Evolutionary conservation across 2,113 vertebrate genomes (phyloP), one percentile per base, ranked within the genome.

Genomic region (Syngnathus floridae): DNA sequence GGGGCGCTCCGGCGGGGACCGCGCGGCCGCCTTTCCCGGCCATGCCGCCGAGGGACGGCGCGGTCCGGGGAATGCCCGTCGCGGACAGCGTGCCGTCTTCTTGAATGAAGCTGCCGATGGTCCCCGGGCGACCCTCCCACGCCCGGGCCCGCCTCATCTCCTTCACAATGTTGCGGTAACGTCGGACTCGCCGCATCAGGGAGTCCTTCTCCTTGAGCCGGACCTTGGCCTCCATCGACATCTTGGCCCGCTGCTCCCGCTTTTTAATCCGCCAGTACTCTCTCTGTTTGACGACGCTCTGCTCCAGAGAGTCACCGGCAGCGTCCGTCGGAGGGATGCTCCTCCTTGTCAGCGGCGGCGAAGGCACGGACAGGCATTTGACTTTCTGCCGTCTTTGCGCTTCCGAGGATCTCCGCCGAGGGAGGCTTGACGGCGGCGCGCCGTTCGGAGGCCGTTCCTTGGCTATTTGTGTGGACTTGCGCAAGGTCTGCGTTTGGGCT

Each of bases 181-280:
- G 87, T 38, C 85, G 89, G 26, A 87, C 78, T 21, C 86, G 77
- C 2, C 87, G 77, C 82, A 83, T 81, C n/a, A 89, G 63, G 1
- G 85, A 77, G 48, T 89, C 86, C 49, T 72, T 83, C 74, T 92
- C 91, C 70, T 88, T 91, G 58, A 89, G 5, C 16, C 76, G 81
- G 6, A 71, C 62, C 66, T 85, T 91, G n/a, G 79, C 66, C 41
- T 88, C 89, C 55, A 75, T n/a, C 0, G 91, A 86, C 71, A 89
- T 82, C 45, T 89, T 91, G 0, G 90, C 91, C 58, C 91, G 83
- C 79, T 92, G 91, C 21, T 91, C 89, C 0, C 90, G 86, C 71
- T 92, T 92, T 49, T 91, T 92, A 4, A 89, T 26, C 12, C 90
- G 77, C 90, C 91, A 92, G 64, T 92, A 90, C 66, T 91, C 90